Evolutionary conservation across 2,888 invertebrate species (phyloP).

Genomic region (Drosophila siamana): DNA sequence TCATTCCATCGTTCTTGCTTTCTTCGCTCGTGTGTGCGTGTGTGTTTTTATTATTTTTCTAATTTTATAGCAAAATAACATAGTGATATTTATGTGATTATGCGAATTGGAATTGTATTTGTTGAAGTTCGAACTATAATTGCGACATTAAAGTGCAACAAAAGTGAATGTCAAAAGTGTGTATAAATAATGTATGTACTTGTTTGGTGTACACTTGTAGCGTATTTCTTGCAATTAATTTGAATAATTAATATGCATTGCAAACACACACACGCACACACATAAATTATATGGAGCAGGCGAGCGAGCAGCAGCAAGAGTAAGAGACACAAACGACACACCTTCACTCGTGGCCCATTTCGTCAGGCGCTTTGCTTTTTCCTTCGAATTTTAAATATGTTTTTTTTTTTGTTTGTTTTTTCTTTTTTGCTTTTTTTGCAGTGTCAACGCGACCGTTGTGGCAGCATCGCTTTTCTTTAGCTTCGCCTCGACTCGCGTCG

Average conservation of each 20-base stretch:
- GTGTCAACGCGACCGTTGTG: slow-evolving; percentile 60
- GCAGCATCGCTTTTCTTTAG: slow-evolving; percentile 46
- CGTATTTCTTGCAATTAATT: slow-evolving; percentile 72
- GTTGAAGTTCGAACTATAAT: background rate
- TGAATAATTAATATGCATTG: slow-evolving; percentile 76
- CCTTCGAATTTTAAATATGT: slow-evolving; percentile 68
- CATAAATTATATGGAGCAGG: slow-evolving; percentile 3
- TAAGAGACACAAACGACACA: slow-evolving; percentile 57
- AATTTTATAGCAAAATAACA: slow-evolving; percentile 4
- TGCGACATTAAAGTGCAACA: background rate
- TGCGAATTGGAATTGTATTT: slow-evolving; percentile 5
- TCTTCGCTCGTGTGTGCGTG: background rate
- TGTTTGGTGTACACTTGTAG: slow-evolving; percentile 40
- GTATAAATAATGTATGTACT: slow-evolving; percentile 28
- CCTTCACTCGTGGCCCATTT: slow-evolving; percentile 77
- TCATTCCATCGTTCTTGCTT: background rate
- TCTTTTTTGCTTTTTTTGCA: slow-evolving; percentile 3
- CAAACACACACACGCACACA: slow-evolving; percentile 32
- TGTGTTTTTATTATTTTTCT: background rate
- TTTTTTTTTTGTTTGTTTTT: slow-evolving; percentile 16
- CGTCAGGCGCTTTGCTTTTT: slow-evolving; percentile 46
- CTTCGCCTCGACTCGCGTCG: background rate
- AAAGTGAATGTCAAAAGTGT: slow-evolving; percentile 6
- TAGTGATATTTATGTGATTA: slow-evolving; percentile 4
- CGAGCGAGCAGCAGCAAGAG: background rate